Evolutionary conservation across 2,797 vertebrate genomes (phyloP).

Genomic region (Anguilla megastoma): DNA sequence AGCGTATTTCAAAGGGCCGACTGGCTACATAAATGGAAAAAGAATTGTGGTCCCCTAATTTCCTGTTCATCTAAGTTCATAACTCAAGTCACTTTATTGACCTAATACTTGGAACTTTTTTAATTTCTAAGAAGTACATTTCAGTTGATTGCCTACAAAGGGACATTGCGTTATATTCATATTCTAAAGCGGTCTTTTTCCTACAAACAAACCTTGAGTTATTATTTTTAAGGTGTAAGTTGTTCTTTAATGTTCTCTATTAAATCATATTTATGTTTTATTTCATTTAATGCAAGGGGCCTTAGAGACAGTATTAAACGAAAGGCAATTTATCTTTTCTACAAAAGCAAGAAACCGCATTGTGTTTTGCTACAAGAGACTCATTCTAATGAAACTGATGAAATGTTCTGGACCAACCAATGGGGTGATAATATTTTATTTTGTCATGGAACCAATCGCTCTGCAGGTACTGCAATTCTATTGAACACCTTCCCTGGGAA

Average conservation of each 20-base stretch:
- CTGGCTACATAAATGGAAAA: slow-evolving; percentile 8
- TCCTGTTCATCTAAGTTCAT: background rate
- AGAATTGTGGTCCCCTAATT: background rate
- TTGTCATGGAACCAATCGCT: slow-evolving; percentile 1
- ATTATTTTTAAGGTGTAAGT: background rate
- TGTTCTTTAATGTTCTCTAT: background rate
- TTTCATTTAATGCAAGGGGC: background rate
- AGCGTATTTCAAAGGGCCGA: background rate
- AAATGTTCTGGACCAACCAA: slow-evolving; percentile 4
- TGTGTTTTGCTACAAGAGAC: slow-evolving; percentile 27
- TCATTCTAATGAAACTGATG: background rate
- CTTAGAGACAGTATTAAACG: background rate
- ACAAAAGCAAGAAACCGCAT: slow-evolving; percentile 12
- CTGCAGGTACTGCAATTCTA: background rate
- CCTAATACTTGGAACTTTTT: background rate
- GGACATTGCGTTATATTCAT: background rate
- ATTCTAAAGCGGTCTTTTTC: background rate
- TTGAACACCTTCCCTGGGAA: background rate
- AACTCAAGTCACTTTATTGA: background rate
- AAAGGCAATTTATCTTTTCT: slow-evolving; percentile 19
- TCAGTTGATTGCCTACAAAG: background rate
- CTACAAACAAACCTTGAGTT: background rate
- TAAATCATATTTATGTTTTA: background rate
- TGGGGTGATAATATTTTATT: slow-evolving; percentile 22
- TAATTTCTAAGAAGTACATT: background rate